Evolutionary conservation across 2,888 invertebrate genomes (phyloP).

Genomic region (Pseudococcus jackbeardsleyi): DNA sequence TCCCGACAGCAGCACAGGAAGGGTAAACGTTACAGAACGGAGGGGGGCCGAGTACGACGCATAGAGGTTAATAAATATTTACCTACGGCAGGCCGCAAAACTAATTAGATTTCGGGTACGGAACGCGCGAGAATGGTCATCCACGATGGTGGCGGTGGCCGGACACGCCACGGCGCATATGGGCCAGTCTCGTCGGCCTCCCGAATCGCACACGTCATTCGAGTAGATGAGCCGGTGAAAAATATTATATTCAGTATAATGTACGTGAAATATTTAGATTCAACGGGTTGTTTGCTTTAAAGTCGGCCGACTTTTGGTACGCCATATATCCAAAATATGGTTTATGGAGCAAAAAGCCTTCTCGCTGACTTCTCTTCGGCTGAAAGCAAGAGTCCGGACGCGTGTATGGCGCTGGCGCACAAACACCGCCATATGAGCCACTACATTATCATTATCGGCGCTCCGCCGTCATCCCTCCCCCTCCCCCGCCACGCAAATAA

Average conservation of each 20-base stretch:
- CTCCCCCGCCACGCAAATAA: neutral
- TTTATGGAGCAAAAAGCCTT: neutral
- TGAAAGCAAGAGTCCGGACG: neutral
- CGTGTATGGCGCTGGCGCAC: neutral
- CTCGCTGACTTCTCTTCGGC: neutral
- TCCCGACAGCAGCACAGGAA: neutral
- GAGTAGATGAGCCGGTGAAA: constrained; percentile 2
- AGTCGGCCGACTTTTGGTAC: constrained; percentile 23
- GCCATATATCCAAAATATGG: constrained; percentile 4
- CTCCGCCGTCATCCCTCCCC: neutral
- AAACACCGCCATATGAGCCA: neutral
- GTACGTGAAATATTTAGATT: neutral
- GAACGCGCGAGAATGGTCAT: neutral
- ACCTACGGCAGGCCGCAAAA: constrained; percentile 39
- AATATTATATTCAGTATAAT: neutral
- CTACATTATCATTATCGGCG: constrained; percentile 50
- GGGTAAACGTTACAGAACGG: neutral
- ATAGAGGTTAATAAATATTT: constrained; percentile 41
- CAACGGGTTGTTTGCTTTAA: constrained; percentile 1
- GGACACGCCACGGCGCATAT: neutral
- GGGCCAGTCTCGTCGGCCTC: neutral
- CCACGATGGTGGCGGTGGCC: neutral
- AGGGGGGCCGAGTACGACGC: neutral
- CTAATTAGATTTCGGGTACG: constrained; percentile 25
- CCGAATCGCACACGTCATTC: constrained; percentile 32